phyloP scores from a whole-genome alignment of 2,888 invertebrate species.

The Charanyca ferruginea region DNA sequence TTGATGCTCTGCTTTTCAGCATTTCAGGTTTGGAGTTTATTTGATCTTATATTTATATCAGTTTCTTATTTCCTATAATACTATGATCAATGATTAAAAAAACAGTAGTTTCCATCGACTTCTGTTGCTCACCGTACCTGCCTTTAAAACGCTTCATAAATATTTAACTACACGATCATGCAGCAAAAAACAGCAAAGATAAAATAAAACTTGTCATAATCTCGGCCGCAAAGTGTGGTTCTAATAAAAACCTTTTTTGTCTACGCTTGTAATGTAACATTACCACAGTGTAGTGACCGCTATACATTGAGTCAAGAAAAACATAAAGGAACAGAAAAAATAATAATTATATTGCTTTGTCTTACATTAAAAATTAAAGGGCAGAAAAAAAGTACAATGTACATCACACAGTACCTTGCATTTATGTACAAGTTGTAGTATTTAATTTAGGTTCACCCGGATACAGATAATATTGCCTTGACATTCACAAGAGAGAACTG shows the following conservation, averaged over 20 bases:
- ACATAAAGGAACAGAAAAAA: not conserved
- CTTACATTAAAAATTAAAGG: constrained; percentile 16
- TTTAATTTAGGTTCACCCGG: constrained; percentile 63
- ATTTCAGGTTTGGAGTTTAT: too few relatives aligned
- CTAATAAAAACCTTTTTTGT: constrained; percentile 40
- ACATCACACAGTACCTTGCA: not conserved
- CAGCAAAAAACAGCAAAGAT: constrained; percentile 27
- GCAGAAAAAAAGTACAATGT: not conserved
- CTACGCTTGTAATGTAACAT: constrained; percentile 13
- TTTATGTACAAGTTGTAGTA: constrained; percentile 26
- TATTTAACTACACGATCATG: constrained; percentile 4
- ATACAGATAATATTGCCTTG: constrained; percentile 61
- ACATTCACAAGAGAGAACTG: constrained; percentile 61
- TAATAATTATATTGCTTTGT: not conserved
- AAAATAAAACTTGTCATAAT: constrained; percentile 27
- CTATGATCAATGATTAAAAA: too few relatives aligned
- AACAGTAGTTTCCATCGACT: not conserved
- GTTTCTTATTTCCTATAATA: too few relatives aligned
- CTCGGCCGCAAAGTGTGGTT: constrained; percentile 18
- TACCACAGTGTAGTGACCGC: constrained; percentile 13
- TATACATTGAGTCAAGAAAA: constrained; percentile 3
- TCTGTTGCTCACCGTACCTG: not conserved
- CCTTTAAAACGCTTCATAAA: constrained; percentile 21
- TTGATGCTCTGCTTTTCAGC: too few relatives aligned
- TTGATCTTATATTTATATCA: too few relatives aligned